These are phyloP conservation scores for Torymus texanus DNA, from an alignment of 2,888 invertebrate genomes.

Conservation along the genomic window DNA sequence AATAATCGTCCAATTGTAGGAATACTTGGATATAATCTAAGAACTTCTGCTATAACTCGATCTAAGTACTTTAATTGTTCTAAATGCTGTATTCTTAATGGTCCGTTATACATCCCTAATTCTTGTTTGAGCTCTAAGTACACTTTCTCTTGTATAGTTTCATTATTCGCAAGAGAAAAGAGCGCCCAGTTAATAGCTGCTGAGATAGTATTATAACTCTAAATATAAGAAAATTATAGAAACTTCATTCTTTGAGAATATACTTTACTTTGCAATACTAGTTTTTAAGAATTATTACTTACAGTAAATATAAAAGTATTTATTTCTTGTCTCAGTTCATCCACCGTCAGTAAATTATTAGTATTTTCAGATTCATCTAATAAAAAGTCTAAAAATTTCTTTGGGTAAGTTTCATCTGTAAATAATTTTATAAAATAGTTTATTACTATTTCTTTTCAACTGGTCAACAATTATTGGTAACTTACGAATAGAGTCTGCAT, in stretches of 20 bases:
- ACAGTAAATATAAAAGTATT: slow-evolving; percentile 86
- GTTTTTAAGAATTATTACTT: slow-evolving; percentile 24
- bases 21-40: slow-evolving; percentile 78
- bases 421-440: no score
- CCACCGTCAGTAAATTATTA: slow-evolving; percentile 8
- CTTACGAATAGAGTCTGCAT: background rate
- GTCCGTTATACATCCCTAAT: slow-evolving; percentile 66
- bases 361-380: slow-evolving; percentile 11
- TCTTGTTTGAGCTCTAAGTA: slow-evolving; percentile 73
- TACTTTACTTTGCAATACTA: no score
- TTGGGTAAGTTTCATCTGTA: background rate
- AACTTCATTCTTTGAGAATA: background rate
- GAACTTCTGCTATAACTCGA: slow-evolving; percentile 78
- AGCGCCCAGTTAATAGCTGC: slow-evolving; percentile 77
- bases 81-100: slow-evolving; percentile 69
- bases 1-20: slow-evolving; percentile 76
- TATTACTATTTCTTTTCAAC: background rate
- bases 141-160: slow-evolving; percentile 76
- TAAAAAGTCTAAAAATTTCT: slow-evolving; percentile 39
- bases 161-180: slow-evolving; percentile 75
- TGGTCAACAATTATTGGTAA: background rate
- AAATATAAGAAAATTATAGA: background rate
- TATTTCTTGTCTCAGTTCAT: slow-evolving; percentile 70
- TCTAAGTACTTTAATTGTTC: slow-evolving; percentile 77
- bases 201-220: slow-evolving; percentile 78